Base-by-base conservation (phyloP, 2,113 vertebrate species). In the Cochlearius cochlearius region DNA sequence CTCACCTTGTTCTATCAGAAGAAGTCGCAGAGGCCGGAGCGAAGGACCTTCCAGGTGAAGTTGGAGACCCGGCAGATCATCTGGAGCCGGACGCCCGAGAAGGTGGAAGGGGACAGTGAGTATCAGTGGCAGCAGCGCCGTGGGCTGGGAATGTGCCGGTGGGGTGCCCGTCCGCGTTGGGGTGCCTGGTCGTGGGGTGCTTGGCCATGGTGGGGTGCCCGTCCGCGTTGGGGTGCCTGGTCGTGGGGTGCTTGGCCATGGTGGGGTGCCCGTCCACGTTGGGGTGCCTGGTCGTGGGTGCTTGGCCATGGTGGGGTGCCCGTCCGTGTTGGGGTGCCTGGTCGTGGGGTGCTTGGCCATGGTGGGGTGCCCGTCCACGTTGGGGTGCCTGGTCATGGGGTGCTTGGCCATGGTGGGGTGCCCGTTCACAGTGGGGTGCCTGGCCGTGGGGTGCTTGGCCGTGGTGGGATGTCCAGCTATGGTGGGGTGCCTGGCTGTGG, bases 1-100 rank as follows among this genome's bases (percentile, higher is more conserved):
- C 98, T 99, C 98, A 99, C 98, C 19, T 52, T 99, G 41, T 99
- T 98, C 97, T 98, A 99, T 89, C 98, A 98, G 97, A 99, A 99
- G 94, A 99, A 99, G 76, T 99, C 98, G 2, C 99, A 99, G 97
- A 92, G 98, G 68, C 99, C 99, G 0, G 99, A 99, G 97, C 97
- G 98, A 53, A 98, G 98, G 73, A 99, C 98, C 11, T 99, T 99
- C 97, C 98, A 98, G 96, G 97, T 99, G 43, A 98, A 94, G 78
- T 88, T 98, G 92, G 98, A 98, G 86, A 98, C 96, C 6, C 69
- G 98, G 19, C 98, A 99, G 97, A 97, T 99, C 63, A 96, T 98
- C 92, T 99, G 99, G 98, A 98, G 97, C 85, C 88, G 98, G 25
- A 98, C 97, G 8, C 98, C 98, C 0, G 99, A 99, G 95, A 99